Conservation (phyloP, 2,113 vertebrate genomes). For the Lasiurus cinereus region DNA sequence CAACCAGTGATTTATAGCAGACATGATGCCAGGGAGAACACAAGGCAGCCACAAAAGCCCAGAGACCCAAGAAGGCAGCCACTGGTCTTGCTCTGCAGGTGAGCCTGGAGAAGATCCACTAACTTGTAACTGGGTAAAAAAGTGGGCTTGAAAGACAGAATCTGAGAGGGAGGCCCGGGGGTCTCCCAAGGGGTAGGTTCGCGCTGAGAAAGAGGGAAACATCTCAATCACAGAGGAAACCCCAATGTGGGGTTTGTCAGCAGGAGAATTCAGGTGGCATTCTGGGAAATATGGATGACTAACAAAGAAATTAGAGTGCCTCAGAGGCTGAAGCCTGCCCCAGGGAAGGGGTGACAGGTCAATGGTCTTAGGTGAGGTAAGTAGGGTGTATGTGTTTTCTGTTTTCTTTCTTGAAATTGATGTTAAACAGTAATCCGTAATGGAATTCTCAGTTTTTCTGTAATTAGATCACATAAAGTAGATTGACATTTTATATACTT, state of each 20-base stretch:
- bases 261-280: rapidly evolving
- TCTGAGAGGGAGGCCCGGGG: background rate
- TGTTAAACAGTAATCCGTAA: background rate
- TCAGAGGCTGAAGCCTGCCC: background rate
- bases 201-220: background rate
- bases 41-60: background rate
- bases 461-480: background rate
- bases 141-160: background rate
- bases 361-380: too few relatives aligned
- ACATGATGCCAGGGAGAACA: background rate
- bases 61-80: background rate
- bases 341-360: background rate
- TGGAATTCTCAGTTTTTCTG: background rate
- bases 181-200: rapidly evolving
- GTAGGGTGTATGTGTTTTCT: background rate
- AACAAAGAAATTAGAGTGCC: background rate
- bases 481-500: slow-evolving; percentile 4
- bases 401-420: background rate
- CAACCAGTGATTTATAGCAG: background rate
- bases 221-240: background rate
- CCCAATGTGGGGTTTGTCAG: too few relatives aligned
- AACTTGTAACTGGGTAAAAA: background rate
- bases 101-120: background rate
- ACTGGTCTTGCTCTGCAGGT: background rate
- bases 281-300: background rate